Conservation (phyloP, 2,113 vertebrate genomes). For the Lamprotornis superbus region DNA sequence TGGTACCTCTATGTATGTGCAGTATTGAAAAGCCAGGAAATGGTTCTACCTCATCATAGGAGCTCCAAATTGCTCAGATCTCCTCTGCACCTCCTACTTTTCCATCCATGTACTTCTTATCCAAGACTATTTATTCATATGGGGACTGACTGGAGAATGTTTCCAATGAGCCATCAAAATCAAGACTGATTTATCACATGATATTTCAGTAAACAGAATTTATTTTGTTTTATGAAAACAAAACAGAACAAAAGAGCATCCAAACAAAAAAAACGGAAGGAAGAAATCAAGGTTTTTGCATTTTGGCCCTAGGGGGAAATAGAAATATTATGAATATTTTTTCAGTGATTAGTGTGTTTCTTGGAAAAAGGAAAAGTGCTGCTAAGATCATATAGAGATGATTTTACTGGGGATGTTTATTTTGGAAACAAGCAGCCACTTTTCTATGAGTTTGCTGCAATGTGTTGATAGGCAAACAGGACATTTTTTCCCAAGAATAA, state of each 20-base stretch:
- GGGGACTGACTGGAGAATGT: not conserved
- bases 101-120: not conserved
- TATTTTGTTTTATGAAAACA: not conserved
- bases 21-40: not conserved
- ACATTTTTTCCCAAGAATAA: not conserved
- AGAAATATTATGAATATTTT: not conserved
- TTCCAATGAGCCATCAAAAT: not conserved
- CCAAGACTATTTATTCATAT: not conserved
- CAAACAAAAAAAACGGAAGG: not conserved
- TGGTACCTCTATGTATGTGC: not conserved
- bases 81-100: not conserved
- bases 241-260: not conserved
- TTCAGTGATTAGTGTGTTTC: not conserved
- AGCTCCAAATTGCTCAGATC: not conserved
- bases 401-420: not conserved
- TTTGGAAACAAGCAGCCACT: not conserved
- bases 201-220: not conserved
- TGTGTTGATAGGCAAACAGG: not conserved
- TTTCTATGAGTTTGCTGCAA: not conserved
- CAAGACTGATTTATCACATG: not conserved
- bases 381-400: not conserved
- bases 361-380: not conserved
- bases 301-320: not conserved
- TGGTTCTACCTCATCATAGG: not conserved
- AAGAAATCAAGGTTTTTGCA: not conserved